phyloP scores from a whole-genome alignment of 92 coral and sea anemone species.

The Porites evermanni region DNA sequence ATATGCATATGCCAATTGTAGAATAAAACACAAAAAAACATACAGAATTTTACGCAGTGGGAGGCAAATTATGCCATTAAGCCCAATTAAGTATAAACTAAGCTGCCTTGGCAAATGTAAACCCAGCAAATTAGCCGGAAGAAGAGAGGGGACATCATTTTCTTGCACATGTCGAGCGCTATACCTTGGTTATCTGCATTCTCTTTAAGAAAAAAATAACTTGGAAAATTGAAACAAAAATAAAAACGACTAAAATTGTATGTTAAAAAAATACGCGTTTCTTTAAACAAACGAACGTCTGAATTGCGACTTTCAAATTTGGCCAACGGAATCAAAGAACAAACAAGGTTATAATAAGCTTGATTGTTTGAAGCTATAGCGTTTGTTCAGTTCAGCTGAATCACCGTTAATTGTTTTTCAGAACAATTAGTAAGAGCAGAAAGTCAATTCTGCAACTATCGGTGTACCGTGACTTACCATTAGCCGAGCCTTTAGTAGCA shows the following conservation, averaged over 20 bases:
- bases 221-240: not conserved
- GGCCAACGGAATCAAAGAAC: slow-evolving; percentile 20
- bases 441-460: not conserved
- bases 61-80: too few species aligned
- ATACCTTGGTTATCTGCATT: too few species aligned
- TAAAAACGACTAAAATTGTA: not conserved
- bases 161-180: not conserved
- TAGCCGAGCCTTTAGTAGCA: slow-evolving; percentile 55
- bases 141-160: not conserved
- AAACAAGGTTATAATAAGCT: not conserved
- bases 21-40: too few species aligned
- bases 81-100: too few species aligned
- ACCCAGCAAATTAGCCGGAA: slow-evolving; percentile 1
- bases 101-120: too few species aligned
- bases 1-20: too few species aligned
- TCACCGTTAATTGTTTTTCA: not conserved
- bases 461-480: slow-evolving; percentile 26
- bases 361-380: not conserved
- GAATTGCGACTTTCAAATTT: slow-evolving; percentile 35
- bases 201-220: not conserved
- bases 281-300: not conserved
- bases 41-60: too few species aligned
- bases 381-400: slow-evolving; percentile 9
- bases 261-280: slow-evolving; percentile 6
- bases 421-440: not conserved